These are phyloP conservation scores for Rhincodon typus DNA, from an alignment of 2,797 vertebrate genomes.

Conservation along the genomic window DNA sequence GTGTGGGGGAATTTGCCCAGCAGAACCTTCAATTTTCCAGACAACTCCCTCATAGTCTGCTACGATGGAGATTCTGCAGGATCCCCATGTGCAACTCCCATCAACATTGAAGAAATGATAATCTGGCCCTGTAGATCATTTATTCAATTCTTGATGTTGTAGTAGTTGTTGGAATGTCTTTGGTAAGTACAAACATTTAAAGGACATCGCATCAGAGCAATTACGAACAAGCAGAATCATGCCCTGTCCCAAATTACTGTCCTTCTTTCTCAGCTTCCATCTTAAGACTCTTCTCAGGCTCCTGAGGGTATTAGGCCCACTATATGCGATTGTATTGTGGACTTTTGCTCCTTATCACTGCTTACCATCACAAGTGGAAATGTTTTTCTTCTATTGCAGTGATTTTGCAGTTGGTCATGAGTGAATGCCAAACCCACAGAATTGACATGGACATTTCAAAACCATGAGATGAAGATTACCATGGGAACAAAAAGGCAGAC, in stretches of 20 bases:
- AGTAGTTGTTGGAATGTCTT: no score
- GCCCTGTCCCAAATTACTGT: not conserved
- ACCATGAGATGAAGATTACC: constrained; percentile 16
- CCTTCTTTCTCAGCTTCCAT: not conserved
- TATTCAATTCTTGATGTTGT: not conserved
- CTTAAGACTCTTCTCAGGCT: not conserved
- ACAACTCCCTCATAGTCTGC: no score
- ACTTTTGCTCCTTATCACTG: not conserved
- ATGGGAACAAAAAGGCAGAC: not conserved
- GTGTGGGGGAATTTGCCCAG: no score
- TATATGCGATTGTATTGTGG: not conserved
- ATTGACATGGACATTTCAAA: not conserved
- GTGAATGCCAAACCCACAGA: constrained; percentile 8
- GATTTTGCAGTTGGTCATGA: not conserved
- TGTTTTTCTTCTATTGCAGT: constrained; percentile 1
- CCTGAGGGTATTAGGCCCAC: not conserved
- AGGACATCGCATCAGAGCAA: not conserved
- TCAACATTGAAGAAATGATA: no score
- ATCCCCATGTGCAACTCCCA: no score
- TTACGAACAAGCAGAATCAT: not conserved
- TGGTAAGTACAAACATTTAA: not conserved
- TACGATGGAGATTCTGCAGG: no score
- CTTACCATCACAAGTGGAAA: constrained; percentile 6
- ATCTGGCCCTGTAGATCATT: no score
- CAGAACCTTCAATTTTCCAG: no score